Percentiles rank a stretch among this genome's conserved stretches.
Evolutionary conservation across 2,888 invertebrate genomes (phyloP).

Genomic region (Andrena trimmerana): DNA sequence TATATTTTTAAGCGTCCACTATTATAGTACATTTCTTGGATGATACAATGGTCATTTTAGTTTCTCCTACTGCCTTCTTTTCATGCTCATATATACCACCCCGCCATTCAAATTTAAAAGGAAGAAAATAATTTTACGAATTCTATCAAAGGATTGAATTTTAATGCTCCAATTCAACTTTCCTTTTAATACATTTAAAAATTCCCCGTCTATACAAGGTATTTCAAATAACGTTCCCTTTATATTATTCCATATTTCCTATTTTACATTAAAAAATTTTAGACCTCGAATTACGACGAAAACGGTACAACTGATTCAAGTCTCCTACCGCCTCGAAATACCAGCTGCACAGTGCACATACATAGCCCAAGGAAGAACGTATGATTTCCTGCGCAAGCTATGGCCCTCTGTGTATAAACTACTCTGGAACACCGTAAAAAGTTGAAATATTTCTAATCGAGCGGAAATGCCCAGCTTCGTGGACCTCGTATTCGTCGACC

Average conservation of each 20-base stretch:
- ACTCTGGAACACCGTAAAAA: not conserved
- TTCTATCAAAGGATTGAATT: too few relatives aligned
- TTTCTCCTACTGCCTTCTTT: too few relatives aligned
- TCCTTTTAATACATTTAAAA: not conserved
- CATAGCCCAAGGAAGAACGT: not conserved
- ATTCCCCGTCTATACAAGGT: not conserved
- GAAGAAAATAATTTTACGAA: too few relatives aligned
- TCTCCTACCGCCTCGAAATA: not conserved
- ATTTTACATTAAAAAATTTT: not conserved
- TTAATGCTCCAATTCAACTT: not conserved
- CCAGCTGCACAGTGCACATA: not conserved
- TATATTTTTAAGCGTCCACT: too few relatives aligned
- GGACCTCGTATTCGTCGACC: constrained; percentile 61
- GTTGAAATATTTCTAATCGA: constrained; percentile 58
- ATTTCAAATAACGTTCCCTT: not conserved
- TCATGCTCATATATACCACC: too few relatives aligned
- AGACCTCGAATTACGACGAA: not conserved
- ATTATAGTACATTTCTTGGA: too few relatives aligned
- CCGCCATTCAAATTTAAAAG: too few relatives aligned
- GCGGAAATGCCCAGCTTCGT: constrained; percentile 43
- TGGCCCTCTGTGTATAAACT: not conserved
- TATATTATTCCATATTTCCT: not conserved
- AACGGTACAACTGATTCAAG: constrained; percentile 7
- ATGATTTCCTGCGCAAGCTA: constrained; percentile 11
- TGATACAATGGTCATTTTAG: too few relatives aligned